Evolutionary conservation across 2,113 vertebrate genomes (phyloP).

Genomic region (Atlantisia rogersi): DNA sequence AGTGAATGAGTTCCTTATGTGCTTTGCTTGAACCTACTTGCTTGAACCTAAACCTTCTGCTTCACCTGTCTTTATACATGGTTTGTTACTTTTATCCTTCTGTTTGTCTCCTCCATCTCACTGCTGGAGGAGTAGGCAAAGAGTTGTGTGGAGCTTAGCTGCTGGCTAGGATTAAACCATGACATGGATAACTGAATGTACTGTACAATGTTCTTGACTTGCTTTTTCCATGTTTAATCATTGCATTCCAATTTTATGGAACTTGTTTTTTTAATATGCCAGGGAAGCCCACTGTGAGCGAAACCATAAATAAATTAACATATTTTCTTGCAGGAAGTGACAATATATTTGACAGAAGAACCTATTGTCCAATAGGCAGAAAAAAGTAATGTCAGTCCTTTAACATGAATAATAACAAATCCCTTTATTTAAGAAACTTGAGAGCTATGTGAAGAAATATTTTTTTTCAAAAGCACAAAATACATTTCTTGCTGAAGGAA

Average conservation of each 20-base stretch:
- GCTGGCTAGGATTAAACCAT: neutral
- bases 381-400: neutral
- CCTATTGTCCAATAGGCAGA: neutral
- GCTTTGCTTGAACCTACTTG: neutral
- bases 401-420: neutral
- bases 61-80: neutral
- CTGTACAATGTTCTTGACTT: neutral
- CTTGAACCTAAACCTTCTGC: neutral
- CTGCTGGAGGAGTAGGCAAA: fast-evolving
- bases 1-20: fast-evolving
- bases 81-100: neutral
- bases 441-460: neutral
- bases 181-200: neutral
- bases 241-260: neutral
- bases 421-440: neutral
- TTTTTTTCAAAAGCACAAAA: neutral
- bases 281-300: neutral
- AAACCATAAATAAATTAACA: neutral
- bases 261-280: neutral
- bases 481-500: neutral
- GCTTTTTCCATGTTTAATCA: neutral
- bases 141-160: neutral
- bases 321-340: neutral
- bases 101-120: neutral
- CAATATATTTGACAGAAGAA: neutral